Evolutionary conservation across 2,888 invertebrate species (phyloP).

Genomic region (Luffia ferchaultella): DNA sequence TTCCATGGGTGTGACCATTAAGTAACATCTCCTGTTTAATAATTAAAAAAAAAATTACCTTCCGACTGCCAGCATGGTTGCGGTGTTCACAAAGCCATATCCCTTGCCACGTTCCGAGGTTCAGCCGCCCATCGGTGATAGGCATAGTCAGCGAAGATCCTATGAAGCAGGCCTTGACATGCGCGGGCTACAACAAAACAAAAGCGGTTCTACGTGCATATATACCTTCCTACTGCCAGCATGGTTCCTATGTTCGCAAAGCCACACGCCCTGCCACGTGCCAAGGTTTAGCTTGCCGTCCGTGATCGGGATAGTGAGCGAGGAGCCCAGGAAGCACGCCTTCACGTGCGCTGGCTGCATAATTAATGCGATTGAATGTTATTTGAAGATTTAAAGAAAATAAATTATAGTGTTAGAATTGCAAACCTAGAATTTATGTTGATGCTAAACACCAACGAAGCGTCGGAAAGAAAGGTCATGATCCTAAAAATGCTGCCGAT

Average conservation of each 20-base stretch:
- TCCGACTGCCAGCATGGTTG: constrained; percentile 84
- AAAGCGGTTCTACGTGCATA: constrained; percentile 28
- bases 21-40: constrained; percentile 63
- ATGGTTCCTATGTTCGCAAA: constrained; percentile 97
- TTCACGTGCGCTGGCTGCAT: constrained; percentile 95
- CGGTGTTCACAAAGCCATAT: constrained; percentile 93
- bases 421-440: too few species aligned
- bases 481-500: too few species aligned
- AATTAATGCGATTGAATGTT: background rate
- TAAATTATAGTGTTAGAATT: too few species aligned
- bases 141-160: constrained; percentile 89
- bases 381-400: too few species aligned
- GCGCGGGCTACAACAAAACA: constrained; percentile 74
- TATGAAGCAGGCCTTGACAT: constrained; percentile 88
- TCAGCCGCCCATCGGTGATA: constrained; percentile 85
- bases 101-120: constrained; percentile 91
- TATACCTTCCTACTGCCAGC: constrained; percentile 87
- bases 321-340: constrained; percentile 95
- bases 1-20: too few species aligned
- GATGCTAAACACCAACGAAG: too few species aligned
- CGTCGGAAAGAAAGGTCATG: too few species aligned
- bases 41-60: background rate
- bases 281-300: constrained; percentile 95
- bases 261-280: constrained; percentile 98
- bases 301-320: constrained; percentile 94